These are phyloP conservation scores for Cosmopolites sordidus DNA, from an alignment of 2,888 invertebrate genomes.

Conservation along the genomic window DNA sequence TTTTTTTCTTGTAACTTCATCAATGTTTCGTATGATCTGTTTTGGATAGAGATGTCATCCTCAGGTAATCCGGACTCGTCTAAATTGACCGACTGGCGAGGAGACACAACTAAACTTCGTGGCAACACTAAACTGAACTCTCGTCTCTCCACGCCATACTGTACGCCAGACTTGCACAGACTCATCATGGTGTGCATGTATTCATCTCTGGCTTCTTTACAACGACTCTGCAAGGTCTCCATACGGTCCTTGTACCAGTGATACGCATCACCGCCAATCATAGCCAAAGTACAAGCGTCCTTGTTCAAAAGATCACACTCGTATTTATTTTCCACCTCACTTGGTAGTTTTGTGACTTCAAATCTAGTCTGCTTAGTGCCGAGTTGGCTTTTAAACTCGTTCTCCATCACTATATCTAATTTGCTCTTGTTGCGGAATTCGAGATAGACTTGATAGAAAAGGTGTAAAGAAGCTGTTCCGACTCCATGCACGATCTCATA, in stretches of 20 bases:
- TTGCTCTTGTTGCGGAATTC: conserved; percentile 56
- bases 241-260: conserved; percentile 55
- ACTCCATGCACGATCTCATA: conserved; percentile 51
- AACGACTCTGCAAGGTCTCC: conserved; percentile 45
- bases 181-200: conserved; percentile 30
- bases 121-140: conserved; percentile 20
- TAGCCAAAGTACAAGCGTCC: conserved; percentile 42
- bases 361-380: conserved; percentile 37
- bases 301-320: background rate
- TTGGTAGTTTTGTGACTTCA: background rate
- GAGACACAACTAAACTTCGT: background rate
- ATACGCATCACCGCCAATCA: conserved; percentile 52
- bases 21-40: conserved; percentile 35
- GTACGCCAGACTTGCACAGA: conserved; percentile 1
- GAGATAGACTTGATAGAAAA: conserved; percentile 61
- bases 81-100: background rate
- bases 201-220: conserved; percentile 37
- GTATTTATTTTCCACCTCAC: background rate
- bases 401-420: conserved; percentile 27
- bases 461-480: conserved; percentile 52
- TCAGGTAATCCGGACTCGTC: background rate
- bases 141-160: background rate
- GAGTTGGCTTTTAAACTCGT: conserved; percentile 30
- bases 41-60: conserved; percentile 10
- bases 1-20: conserved; percentile 33